Evolutionary conservation across 1,140 invertebrate genomes (phyloP).

Genomic region (Aphidius ervi): DNA sequence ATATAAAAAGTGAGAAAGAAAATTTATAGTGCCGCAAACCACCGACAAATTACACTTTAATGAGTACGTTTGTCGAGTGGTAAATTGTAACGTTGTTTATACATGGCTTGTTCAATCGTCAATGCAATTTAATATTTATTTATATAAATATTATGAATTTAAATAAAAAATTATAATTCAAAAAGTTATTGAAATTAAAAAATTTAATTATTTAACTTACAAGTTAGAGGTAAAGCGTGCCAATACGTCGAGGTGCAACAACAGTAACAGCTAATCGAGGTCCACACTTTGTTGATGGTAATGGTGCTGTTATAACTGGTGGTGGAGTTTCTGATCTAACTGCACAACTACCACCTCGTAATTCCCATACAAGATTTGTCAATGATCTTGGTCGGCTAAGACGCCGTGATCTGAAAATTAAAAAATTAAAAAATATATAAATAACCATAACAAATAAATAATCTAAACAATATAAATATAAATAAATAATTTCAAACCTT

Average conservation of each 20-base stretch:
- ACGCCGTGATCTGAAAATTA: slow-evolving; percentile 57
- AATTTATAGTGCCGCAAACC: too few species aligned
- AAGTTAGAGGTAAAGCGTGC: slow-evolving; percentile 54
- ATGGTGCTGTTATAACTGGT: slow-evolving; percentile 45
- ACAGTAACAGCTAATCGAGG: slow-evolving; percentile 50
- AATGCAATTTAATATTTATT: too few species aligned
- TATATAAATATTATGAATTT: not conserved
- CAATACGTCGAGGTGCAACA: slow-evolving; percentile 49
- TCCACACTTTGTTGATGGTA: slow-evolving; percentile 48
- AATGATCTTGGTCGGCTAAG: slow-evolving; percentile 75
- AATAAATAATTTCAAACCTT: slow-evolving; percentile 44
- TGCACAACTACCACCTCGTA: slow-evolving; percentile 55
- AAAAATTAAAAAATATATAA: not conserved
- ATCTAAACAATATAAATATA: not conserved
- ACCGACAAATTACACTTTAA: too few species aligned
- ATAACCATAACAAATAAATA: slow-evolving; percentile 2
- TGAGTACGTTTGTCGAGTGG: too few species aligned
- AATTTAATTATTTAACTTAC: slow-evolving; percentile 33
- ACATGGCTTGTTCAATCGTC: too few species aligned
- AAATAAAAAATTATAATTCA: not conserved
- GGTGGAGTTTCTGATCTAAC: slow-evolving; percentile 53
- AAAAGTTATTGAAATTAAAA: too few species aligned
- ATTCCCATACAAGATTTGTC: slow-evolving; percentile 82
- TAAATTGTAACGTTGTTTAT: too few species aligned
- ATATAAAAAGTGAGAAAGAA: not conserved